A percentile compares a stretch with the other conserved stretches of the same genome.
phyloP scores from a whole-genome alignment of 2,888 invertebrate species.

The Raillietiella orientalis region DNA sequence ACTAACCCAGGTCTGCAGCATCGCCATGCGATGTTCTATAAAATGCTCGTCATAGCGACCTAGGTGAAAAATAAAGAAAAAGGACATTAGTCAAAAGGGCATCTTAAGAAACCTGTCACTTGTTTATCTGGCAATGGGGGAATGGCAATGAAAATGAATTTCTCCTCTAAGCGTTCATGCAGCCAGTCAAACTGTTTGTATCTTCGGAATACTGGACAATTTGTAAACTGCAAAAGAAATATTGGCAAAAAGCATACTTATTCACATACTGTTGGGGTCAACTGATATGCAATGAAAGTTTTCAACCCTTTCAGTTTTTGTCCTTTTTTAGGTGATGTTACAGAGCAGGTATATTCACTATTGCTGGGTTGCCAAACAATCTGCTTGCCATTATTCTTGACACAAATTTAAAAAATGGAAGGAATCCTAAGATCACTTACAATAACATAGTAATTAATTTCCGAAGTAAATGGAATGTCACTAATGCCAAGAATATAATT shows the following conservation, averaged over 20 bases:
- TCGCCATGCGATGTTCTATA: slow-evolving; percentile 70
- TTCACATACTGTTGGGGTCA: slow-evolving; percentile 37
- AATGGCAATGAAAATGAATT: slow-evolving; percentile 74
- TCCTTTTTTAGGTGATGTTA: slow-evolving; percentile 87
- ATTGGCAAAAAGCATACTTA: slow-evolving; percentile 1
- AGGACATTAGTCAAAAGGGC: neutral
- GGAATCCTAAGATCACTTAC: slow-evolving; percentile 8
- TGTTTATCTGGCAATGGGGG: slow-evolving; percentile 95
- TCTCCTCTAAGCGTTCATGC: slow-evolving; percentile 67
- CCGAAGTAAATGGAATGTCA: slow-evolving; percentile 29
- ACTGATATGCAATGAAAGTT: slow-evolving; percentile 82
- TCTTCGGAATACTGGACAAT: slow-evolving; percentile 65
- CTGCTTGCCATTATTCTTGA: slow-evolving; percentile 1
- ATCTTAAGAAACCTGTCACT: slow-evolving; percentile 28
- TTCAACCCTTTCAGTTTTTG: slow-evolving; percentile 84
- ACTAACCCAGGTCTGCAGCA: slow-evolving; percentile 82
- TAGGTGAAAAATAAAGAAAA: slow-evolving; percentile 9
- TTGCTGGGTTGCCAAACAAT: slow-evolving; percentile 37
- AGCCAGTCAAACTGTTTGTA: slow-evolving; percentile 99
- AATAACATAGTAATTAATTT: slow-evolving; percentile 33
- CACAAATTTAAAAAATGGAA: slow-evolving; percentile 1
- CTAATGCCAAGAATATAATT: slow-evolving; percentile 50
- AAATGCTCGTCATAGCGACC: slow-evolving; percentile 91
- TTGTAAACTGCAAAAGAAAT: slow-evolving; percentile 28
- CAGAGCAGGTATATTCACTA: slow-evolving; percentile 44